Conservation (phyloP, 2,113 vertebrate genomes). For the Isichthys henryi region DNA sequence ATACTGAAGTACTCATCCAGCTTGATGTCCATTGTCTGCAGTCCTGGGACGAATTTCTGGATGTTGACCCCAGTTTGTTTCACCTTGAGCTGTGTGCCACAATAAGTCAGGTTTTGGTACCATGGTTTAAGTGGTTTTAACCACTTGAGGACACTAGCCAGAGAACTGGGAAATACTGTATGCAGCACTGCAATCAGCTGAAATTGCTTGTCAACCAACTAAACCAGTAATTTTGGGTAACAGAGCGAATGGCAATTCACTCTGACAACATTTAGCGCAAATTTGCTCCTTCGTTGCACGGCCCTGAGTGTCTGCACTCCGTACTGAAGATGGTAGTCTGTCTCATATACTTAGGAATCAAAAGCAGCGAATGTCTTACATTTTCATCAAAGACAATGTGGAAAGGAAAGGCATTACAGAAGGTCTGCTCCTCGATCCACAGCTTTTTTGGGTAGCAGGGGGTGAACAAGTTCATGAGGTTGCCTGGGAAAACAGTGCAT, state of each 20-base stretch:
- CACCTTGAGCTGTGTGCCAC: constrained; percentile 53
- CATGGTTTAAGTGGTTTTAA: neutral
- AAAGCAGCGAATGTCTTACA: constrained; percentile 40
- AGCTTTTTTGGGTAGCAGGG: constrained; percentile 58
- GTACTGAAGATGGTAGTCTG: neutral
- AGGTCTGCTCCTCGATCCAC: constrained; percentile 57
- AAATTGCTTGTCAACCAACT: neutral
- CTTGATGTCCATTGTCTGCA: constrained; percentile 41
- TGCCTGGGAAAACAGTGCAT: constrained; percentile 38
- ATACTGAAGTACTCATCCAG: constrained; percentile 61
- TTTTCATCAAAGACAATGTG: constrained; percentile 61
- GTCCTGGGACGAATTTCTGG: constrained; percentile 62
- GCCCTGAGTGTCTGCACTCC: neutral
- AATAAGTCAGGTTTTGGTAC: neutral
- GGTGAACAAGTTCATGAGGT: constrained; percentile 40
- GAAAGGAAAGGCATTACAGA: constrained; percentile 66
- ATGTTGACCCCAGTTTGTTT: constrained; percentile 65
- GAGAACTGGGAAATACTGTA: neutral
- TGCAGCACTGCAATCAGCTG: neutral
- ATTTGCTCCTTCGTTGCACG: neutral
- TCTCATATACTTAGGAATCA: neutral
- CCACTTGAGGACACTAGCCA: neutral
- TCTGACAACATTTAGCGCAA: neutral
- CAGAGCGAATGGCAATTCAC: neutral
- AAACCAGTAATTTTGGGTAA: neutral